Evolutionary conservation across 2,888 invertebrate genomes (phyloP), one percentile per base, ranked within the genome.

Genomic region (Cosmia pyralina): DNA sequence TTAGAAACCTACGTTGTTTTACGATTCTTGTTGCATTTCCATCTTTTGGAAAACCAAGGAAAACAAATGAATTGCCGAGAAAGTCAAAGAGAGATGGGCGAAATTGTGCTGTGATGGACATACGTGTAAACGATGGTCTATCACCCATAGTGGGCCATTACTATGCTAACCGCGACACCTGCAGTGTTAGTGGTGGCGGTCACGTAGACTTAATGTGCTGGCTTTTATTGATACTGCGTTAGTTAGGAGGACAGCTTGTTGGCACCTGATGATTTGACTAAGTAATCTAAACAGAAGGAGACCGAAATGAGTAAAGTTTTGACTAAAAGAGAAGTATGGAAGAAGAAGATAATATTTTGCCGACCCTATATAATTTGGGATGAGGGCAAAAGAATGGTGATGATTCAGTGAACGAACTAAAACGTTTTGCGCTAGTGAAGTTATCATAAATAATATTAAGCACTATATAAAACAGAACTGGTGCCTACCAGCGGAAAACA

Each of bases 61-160:
- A 72, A 64, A 13, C 48, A 48, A 59, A 68, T 50, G 15, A 60
- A 59, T n/a, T 22, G 19, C 28, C 52, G 63, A 79, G 81, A 81
- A 81, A 81, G 81, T 75, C 17, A n/a, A 50, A 52, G 65, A 78
- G 69, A 59, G 67, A 82, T 79, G 76, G 76, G 81, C 17, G 64
- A 68, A 64, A 79, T 81, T 58, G 64, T 52, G 38, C 41, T 77
- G 60, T 52, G 38, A 48, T 77, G 60, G 66, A 4, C 48, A 67
- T 69, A 67, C 69, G 60, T 73, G 68, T 55, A 46, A 57, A 68
- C 44, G 66, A 68, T 69, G 19, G 34, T n/a, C 59, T 63, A 64
- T 67, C n/a, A 67, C n/a, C 50, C 4, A 53, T n/a, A 75, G 34
- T 34, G n/a, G 64, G 22, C 66, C 19, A 70, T 81, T 70, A 74